Base-by-base conservation (phyloP, 2,888 invertebrate genomes). In the Rhogogaster chlorosoma region DNA sequence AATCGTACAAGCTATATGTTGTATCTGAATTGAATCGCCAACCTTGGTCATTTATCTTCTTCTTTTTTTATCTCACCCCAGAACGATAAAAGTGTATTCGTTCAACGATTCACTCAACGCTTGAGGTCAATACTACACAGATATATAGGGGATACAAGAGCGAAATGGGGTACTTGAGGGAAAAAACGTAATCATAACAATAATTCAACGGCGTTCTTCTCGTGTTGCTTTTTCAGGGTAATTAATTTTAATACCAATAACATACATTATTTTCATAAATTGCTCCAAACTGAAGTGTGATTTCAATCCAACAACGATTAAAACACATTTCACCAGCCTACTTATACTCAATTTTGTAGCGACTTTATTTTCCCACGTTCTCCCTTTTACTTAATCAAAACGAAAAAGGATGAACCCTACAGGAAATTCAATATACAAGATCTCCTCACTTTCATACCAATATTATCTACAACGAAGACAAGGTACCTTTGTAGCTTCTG, bases 31-130 rank as follows among this genome's bases (percentile, higher is more conserved):
- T 77, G 49, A 29, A 77, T 53, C 29, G 10, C 18, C 15, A 42
- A 9, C 77, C 53, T 53, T 29, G 15, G 26, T 18, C 77, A 49
- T 49, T 29, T 77, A 53, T 53, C 77, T 77, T 15, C 18, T 5
- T 4, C n/a, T n/a, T n/a, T 53, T 53, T n/a, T n/a, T 53, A 1
- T 7, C n/a, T 53, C 7, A 15, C 22, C 29, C 42, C 45, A 42
- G 67, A 67, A 73, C 71, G 38, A 42, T 42, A 22, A 73, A 38
- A n/a, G 42, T 38, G 22, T 73, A 73, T 73, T 42, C 42, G n/a
- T 42, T 73, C 71, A 18, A 67, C 67, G 67, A 67, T 67, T 67
- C 32, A 26, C 29, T 67, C 67, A 32, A 32, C 32, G 67, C 67
- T 67, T 29, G 4, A 32, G 32, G 32, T 67, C 67, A 32, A 26